Percentiles rank a stretch among this genome's conserved stretches.
Evolutionary conservation across 2,797 vertebrate species (phyloP).

Genomic region (Diplodus puntazzo): DNA sequence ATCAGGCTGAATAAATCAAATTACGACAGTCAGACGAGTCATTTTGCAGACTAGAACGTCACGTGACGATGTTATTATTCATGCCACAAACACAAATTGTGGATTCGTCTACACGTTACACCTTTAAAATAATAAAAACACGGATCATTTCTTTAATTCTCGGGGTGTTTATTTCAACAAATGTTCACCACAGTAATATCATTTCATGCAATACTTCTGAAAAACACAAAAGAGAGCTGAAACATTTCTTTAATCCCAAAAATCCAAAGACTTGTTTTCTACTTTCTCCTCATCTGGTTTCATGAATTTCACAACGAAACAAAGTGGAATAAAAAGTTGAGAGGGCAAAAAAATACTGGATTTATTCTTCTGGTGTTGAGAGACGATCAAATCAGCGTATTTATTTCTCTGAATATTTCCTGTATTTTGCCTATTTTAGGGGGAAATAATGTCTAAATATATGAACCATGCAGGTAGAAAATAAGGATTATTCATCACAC

Average conservation of each 20-base stretch:
- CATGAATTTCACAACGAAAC: neutral
- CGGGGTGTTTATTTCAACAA: conserved; percentile 78
- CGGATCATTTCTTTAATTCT: conserved; percentile 35
- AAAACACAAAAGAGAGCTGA: conserved; percentile 59
- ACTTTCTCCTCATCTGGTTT: neutral
- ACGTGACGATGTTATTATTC: no score
- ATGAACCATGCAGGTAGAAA: conserved; percentile 52
- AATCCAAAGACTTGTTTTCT: conserved; percentile 4
- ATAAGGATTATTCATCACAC: neutral
- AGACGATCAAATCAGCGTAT: neutral
- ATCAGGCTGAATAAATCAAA: no score
- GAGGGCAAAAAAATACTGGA: neutral
- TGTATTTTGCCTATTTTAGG: neutral
- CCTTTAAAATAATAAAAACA: neutral
- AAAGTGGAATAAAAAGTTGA: neutral
- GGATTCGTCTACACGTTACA: no score
- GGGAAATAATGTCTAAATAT: neutral
- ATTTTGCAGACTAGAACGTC: no score
- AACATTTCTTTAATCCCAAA: conserved; percentile 22
- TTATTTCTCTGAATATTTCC: neutral
- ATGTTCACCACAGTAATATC: conserved; percentile 69
- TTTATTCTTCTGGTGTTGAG: neutral
- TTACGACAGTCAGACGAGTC: no score
- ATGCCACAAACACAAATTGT: no score
- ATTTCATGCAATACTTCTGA: conserved; percentile 78